Percentiles rank a stretch among this genome's conserved stretches.
Conservation (phyloP, 1,140 invertebrate species). For the Magallana gigas region DNA sequence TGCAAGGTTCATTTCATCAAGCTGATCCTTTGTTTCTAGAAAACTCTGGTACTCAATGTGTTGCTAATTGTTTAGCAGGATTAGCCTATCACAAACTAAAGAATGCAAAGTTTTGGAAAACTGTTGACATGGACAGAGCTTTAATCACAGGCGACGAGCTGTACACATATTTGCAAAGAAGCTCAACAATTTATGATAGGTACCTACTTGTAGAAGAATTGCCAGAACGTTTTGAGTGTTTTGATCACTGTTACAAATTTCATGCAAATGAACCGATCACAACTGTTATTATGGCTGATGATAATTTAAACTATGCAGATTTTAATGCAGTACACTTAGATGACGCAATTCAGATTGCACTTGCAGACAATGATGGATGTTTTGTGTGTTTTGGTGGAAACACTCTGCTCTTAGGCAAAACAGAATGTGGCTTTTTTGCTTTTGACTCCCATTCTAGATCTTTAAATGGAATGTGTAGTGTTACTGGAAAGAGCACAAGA, state of each 20-base stretch:
- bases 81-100: conserved; percentile 1
- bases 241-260: neutral
- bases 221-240: conserved; percentile 2
- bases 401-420: neutral
- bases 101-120: conserved; percentile 10
- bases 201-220: conserved; percentile 37
- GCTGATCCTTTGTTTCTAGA: conserved; percentile 28
- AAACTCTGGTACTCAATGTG: conserved; percentile 38
- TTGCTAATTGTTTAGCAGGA: conserved; percentile 44
- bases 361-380: neutral
- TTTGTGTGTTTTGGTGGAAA: conserved; percentile 42
- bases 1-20: conserved; percentile 43
- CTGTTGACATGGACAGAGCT: conserved; percentile 6
- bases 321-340: conserved; percentile 35
- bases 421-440: neutral
- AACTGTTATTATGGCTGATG: neutral
- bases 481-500: neutral
- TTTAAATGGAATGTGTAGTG: neutral
- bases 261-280: neutral
- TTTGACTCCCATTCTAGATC: conserved; percentile 41
- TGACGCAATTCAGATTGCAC: conserved; percentile 21
- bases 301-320: neutral
- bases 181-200: neutral
- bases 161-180: conserved; percentile 23
- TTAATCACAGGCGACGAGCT: conserved; percentile 25